These are phyloP conservation scores for Tylochromis polylepis DNA, from an alignment of 2,113 vertebrate species.

Conservation along the genomic window DNA sequence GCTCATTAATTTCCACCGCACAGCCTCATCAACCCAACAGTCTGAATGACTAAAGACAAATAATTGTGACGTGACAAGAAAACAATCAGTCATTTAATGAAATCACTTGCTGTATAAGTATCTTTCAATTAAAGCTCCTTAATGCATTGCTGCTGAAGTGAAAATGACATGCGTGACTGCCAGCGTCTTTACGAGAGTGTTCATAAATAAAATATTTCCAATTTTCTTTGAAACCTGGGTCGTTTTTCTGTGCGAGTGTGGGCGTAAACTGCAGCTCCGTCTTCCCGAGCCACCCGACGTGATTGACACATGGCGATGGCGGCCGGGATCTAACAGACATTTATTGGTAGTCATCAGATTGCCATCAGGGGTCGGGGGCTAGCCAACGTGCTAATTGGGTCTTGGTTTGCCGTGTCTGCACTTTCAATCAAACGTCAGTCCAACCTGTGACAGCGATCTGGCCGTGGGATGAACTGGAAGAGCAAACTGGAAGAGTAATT, in stretches of 20 bases:
- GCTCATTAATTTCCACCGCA: conserved; percentile 32
- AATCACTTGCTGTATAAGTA: conserved; percentile 3
- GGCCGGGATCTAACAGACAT: conserved; percentile 21
- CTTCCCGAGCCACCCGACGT: not conserved
- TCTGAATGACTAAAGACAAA: conserved; percentile 20
- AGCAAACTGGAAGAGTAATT: conserved; percentile 39
- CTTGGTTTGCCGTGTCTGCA: not conserved
- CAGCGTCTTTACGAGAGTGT: not conserved
- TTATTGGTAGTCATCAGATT: conserved; percentile 56
- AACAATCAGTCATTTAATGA: conserved; percentile 40
- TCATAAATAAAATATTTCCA: not conserved
- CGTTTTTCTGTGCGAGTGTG: not conserved
- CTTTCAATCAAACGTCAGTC: conserved; percentile 51
- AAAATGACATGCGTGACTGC: not conserved
- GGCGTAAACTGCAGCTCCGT: not conserved
- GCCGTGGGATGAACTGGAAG: conserved; percentile 13
- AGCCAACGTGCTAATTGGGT: conserved; percentile 48
- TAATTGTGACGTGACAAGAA: conserved; percentile 14
- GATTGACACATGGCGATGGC: conserved; percentile 14
- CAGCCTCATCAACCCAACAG: conserved; percentile 5
- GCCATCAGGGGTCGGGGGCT: conserved; percentile 34
- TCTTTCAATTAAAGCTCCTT: conserved; percentile 32
- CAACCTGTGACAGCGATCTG: conserved; percentile 8
- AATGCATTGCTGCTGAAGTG: not conserved
- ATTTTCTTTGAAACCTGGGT: not conserved